These are phyloP conservation scores for Martes martes DNA, from an alignment of 2,113 vertebrate species.

Conservation along the genomic window DNA sequence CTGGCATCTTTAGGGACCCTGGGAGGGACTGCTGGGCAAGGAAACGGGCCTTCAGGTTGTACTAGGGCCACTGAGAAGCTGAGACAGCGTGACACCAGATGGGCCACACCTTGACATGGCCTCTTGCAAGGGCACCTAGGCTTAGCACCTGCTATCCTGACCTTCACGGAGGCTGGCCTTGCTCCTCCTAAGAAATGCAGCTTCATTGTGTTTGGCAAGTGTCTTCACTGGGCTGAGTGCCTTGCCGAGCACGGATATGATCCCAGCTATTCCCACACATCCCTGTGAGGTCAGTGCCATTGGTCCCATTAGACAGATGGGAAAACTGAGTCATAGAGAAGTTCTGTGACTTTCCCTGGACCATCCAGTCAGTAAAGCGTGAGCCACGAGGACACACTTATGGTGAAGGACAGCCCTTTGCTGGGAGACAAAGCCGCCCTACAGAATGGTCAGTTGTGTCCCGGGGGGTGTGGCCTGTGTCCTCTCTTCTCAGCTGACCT, in stretches of 20 bases:
- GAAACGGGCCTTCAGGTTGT: neutral
- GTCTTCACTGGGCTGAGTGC: neutral
- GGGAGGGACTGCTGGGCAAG: neutral
- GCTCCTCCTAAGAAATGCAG: neutral
- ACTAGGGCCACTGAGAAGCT: neutral
- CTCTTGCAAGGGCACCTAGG: neutral
- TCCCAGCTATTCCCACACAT: too few relatives aligned
- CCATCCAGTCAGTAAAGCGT: neutral
- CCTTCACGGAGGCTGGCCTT: neutral
- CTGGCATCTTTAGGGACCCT: neutral
- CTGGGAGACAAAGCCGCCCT: neutral
- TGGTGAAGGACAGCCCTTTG: neutral
- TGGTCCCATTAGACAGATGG: neutral
- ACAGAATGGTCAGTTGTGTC: neutral
- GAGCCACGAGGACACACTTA: neutral
- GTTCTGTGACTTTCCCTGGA: neutral
- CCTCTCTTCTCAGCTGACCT: neutral
- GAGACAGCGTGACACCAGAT: neutral
- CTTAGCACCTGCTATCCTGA: neutral
- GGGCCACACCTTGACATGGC: fast-evolving
- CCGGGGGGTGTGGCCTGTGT: neutral
- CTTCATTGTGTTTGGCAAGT: neutral
- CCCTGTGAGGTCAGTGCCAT: neutral
- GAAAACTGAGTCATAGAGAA: neutral
- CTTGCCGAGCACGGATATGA: neutral